phyloP scores from a whole-genome alignment of 2,797 vertebrate genomes.

The Leptodactylus fallax region DNA sequence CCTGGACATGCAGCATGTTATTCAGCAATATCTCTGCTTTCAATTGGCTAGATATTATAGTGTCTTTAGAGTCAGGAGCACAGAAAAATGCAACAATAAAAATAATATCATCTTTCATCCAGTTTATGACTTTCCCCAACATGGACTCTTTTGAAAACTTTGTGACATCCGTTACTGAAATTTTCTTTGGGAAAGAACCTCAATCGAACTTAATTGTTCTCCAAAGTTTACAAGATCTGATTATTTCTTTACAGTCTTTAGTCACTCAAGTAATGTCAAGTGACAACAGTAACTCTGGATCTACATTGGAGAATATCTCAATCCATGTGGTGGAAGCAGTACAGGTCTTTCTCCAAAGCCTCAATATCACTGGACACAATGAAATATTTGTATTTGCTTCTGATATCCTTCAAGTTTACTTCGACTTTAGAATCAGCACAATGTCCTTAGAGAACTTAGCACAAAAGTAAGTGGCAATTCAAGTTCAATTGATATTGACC shows the following conservation, averaged over 20 bases:
- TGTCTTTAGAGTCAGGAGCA: not conserved
- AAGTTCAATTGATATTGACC: not conserved
- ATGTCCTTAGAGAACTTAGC: not conserved
- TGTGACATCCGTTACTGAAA: not conserved
- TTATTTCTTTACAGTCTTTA: constrained; percentile 25
- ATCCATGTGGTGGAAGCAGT: not conserved
- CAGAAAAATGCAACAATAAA: not conserved
- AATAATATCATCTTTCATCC: constrained; percentile 26
- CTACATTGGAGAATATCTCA: not conserved
- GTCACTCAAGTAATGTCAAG: constrained; percentile 10
- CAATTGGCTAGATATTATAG: constrained; percentile 20
- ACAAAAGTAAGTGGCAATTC: constrained; percentile 45
- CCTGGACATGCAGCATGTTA: constrained; percentile 38
- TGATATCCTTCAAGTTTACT: constrained; percentile 38
- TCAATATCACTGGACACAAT: constrained; percentile 52
- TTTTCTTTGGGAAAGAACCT: not conserved
- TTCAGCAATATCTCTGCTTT: constrained; percentile 26
- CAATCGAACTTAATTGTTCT: constrained; percentile 6
- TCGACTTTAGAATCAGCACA: constrained; percentile 9
- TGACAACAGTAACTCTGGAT: not conserved
- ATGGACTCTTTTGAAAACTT: not conserved
- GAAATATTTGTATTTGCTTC: not conserved
- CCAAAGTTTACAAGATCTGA: constrained; percentile 12
- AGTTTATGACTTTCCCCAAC: constrained; percentile 13
- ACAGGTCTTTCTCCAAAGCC: not conserved